These are phyloP conservation scores for Muscicapa striata DNA, from an alignment of 2,797 vertebrate genomes.

Conservation along the genomic window DNA sequence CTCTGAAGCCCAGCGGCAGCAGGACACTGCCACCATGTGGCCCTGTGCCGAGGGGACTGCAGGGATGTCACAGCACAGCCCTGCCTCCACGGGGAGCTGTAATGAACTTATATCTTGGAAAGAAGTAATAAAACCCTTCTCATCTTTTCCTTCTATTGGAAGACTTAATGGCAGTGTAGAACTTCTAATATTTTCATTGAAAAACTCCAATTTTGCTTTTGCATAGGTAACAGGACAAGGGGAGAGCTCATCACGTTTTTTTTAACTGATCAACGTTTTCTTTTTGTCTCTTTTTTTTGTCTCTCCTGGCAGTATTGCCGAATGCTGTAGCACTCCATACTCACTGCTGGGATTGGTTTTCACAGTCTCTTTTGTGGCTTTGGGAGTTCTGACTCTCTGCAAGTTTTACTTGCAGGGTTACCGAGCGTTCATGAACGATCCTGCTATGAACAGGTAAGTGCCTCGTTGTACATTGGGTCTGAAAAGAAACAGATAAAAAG, in stretches of 20 bases:
- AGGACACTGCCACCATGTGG: slow-evolving; percentile 45
- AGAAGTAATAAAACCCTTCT: neutral
- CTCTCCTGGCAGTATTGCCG: slow-evolving; percentile 86
- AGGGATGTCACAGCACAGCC: neutral
- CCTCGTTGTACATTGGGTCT: neutral
- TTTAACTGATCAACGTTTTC: neutral
- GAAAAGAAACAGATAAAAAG: neutral
- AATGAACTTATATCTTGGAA: neutral
- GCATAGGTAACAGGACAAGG: neutral
- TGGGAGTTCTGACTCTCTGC: slow-evolving; percentile 97
- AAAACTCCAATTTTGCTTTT: neutral
- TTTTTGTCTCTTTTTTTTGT: neutral
- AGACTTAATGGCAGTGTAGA: neutral
- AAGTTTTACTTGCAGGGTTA: slow-evolving; percentile 99
- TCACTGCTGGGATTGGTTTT: slow-evolving; percentile 97
- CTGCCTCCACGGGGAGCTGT: neutral
- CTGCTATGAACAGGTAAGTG: slow-evolving; percentile 93
- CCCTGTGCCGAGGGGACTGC: neutral
- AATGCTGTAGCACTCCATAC: slow-evolving; percentile 97
- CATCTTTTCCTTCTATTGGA: neutral
- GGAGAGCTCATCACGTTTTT: neutral
- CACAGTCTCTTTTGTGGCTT: slow-evolving; percentile 94
- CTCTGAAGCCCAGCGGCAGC: neutral
- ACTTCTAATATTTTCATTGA: neutral
- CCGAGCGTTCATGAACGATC: slow-evolving; percentile 97